These are phyloP conservation scores for Cladopsammia gracilis DNA, from an alignment of 64 coral and sea anemone genomes.

Conservation along the genomic window DNA sequence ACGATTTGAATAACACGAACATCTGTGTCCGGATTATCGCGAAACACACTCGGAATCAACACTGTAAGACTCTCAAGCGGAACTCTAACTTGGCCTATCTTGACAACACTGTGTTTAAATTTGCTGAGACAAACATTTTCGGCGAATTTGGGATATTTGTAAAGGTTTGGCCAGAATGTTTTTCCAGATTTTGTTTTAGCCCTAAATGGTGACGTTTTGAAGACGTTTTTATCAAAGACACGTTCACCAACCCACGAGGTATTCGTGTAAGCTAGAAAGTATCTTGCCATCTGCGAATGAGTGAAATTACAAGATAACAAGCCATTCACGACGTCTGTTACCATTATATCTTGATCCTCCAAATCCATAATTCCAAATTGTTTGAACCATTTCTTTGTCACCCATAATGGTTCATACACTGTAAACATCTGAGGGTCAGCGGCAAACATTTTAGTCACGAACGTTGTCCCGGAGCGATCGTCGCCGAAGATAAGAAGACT, in stretches of 20 bases:
- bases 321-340: conserved; percentile 31
- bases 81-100: conserved; percentile 27
- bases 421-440: conserved; percentile 66
- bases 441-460: conserved; percentile 65
- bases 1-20: conserved; percentile 53
- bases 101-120: conserved; percentile 65
- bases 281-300: background rate
- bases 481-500: conserved; percentile 60
- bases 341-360: background rate
- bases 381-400: conserved; percentile 38
- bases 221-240: conserved; percentile 26
- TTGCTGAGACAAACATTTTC: conserved; percentile 33
- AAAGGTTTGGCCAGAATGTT: background rate
- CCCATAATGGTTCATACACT: conserved; percentile 66
- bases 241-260: background rate
- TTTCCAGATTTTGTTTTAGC: background rate
- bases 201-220: conserved; percentile 32
- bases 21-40: conserved; percentile 31
- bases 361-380: background rate
- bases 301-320: conserved; percentile 58
- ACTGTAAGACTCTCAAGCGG: conserved; percentile 3
- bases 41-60: background rate
- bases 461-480: conserved; percentile 69
- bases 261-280: conserved; percentile 9
- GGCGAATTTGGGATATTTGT: conserved; percentile 5